Evolutionary conservation across 1,140 invertebrate species (phyloP), one percentile per base, ranked within the genome.

Genomic region (Pseudomyrmex flavicornis): DNA sequence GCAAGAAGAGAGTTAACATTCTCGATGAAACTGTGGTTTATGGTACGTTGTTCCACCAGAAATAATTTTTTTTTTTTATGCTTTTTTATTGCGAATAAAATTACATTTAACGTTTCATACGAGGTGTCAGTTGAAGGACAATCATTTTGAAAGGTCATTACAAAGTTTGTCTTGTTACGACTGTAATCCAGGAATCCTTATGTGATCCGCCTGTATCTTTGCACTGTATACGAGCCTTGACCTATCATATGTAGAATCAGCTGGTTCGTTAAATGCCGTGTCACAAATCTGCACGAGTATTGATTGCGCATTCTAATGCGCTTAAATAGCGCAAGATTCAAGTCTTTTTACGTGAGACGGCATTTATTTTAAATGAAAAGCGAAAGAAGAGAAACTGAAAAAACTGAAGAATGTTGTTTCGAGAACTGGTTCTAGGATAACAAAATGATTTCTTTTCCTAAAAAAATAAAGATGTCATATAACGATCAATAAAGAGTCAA

Each of bases 11-110:
- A 83, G 94, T 95, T 8, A 95, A 96, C 88, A 96, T 97, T 80
- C 94, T 97, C 76, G 96, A 96, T 80, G 95, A 96, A 84, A 96
- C 96, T 8, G 94, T 93, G n/a, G 94, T 96, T 8, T 95, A 95
- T 76, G 96, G 96, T 97, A 92, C 1, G 85, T 89, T 69, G 35
- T 50, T 13, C 44, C 44, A 17, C 2, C 5, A 52, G 12, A 80
- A 72, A 35, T 48, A 50, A 10, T 44, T 22, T 20, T 9, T 4
- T 9, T 63, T 59, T 9, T 13, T 52, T 52, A 52, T 35, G 35
- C 5, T 35, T 0, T 0, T 35, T 35, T 35, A 35, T 35, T 35
- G 5, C 35, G 0, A 35, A 35, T 35, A 35, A 5, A 7, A 0
- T 35, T 35, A 35, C 35, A 35, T 5, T 35, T 35, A 35, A 35